phyloP scores from a whole-genome alignment of 2,113 vertebrate species.

The Oncorhynchus mykiss region DNA sequence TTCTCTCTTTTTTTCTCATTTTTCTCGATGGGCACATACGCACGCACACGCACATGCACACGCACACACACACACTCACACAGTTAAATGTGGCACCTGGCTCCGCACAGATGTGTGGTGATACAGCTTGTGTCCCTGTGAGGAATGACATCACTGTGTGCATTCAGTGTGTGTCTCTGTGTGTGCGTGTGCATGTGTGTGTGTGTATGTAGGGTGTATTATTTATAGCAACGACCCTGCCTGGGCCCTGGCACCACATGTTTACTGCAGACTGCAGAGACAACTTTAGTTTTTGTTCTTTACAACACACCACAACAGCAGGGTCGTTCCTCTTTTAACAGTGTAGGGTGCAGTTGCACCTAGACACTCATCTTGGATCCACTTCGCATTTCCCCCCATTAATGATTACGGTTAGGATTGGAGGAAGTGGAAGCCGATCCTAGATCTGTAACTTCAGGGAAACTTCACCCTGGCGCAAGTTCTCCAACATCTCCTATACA shows the following conservation, averaged over 20 bases:
- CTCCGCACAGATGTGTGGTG: slow-evolving; percentile 31
- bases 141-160: slow-evolving; percentile 20
- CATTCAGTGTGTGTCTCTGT: slow-evolving; percentile 5
- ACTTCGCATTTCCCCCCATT: no score
- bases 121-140: slow-evolving; percentile 1
- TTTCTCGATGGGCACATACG: background rate
- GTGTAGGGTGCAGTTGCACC: background rate
- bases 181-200: slow-evolving; percentile 8
- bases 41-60: slow-evolving; percentile 6
- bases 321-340: background rate
- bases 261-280: slow-evolving; percentile 16
- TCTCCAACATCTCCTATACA: no score
- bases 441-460: no score
- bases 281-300: slow-evolving; percentile 9
- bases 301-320: slow-evolving; percentile 4
- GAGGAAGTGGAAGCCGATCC: no score
- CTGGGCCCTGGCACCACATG: slow-evolving; percentile 12
- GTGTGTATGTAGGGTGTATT: slow-evolving; percentile 13
- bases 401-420: no score
- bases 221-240: slow-evolving; percentile 15
- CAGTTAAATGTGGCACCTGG: slow-evolving; percentile 25
- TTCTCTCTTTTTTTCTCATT: background rate
- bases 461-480: no score
- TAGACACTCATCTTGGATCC: background rate
- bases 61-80: slow-evolving; percentile 2